Base-by-base conservation (phyloP, 92 coral and sea anemone genomes). In the Bergia sp. region DNA sequence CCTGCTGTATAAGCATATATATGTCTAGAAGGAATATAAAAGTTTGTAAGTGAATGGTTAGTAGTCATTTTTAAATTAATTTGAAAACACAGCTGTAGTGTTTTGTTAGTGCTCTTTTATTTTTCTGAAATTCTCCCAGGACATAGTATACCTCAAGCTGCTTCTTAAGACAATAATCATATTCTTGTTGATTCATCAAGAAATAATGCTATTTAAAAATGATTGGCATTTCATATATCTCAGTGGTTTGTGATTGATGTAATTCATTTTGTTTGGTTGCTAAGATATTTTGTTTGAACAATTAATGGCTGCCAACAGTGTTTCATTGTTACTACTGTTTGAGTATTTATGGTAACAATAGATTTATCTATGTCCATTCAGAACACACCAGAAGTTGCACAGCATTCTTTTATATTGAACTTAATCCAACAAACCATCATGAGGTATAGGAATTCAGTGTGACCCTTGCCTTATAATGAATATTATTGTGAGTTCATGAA, bases 261-360 rank as follows among this genome's bases (percentile, higher is more conserved):
- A 44, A 1, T 42, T 61, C 29, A 7, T 73, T 12, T 20, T 37
- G 80, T 76, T 76, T 76, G 50, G 80, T 76, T 76, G 80, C 80
- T 40, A 76, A 76, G 80, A 41, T 76, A 76, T 76, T 42, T 76
- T 76, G 8, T 38, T 29, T 15, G 23, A 76, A 76, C 43, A 61
- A 18, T 61, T 21, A 61, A 18, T 61, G 69, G 69, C 69, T 21
- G 5, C 29, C 13, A 3, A 74, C 10, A 76, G n/a, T 13, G 21
- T 76, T 39, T 21, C 80, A 76, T 76, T 39, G 80, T 37, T 36
- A 16, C 78, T 18, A 73, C 1, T 15, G 6, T 37, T 72, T 15
- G 3, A 12, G 21, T 75, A 75, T 37, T 15, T 8, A 38, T 7
- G 18, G 36, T 37, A 75, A 76, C 80, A 76, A 40, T 76, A 39